Percentiles rank a stretch among this genome's conserved stretches.
phyloP scores from a whole-genome alignment of 2,888 invertebrate genomes.

The Brachylomia viminalis region DNA sequence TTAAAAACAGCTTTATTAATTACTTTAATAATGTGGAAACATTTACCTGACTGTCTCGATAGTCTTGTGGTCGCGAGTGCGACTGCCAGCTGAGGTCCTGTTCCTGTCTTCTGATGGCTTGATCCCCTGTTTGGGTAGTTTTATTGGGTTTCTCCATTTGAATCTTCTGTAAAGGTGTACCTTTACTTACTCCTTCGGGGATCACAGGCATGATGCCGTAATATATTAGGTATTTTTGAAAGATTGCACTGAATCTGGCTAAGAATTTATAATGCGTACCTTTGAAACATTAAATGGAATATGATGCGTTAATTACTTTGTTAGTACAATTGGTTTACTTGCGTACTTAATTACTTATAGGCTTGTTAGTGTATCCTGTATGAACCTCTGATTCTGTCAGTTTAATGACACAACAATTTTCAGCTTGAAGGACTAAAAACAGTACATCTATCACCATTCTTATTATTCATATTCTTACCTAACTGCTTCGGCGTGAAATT shows the following conservation, averaged over 20 bases:
- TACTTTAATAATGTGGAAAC: background rate
- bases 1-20: background rate
- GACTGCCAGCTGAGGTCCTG: background rate
- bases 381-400: background rate
- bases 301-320: constrained; percentile 4
- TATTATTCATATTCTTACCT: too few relatives aligned
- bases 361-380: constrained; percentile 32
- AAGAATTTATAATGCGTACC: background rate
- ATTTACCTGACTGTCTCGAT: background rate
- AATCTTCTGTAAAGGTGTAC: background rate
- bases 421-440: background rate
- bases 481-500: background rate
- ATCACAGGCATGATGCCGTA: background rate
- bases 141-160: too few relatives aligned
- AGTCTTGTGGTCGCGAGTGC: background rate
- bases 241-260: background rate
- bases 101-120: background rate
- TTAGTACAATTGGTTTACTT: constrained; percentile 17
- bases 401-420: constrained; percentile 13
- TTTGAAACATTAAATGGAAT: constrained; percentile 17
- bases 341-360: background rate
- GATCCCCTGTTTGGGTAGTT: background rate
- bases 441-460: constrained; percentile 9
- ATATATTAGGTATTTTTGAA: background rate
- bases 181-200: background rate